A percentile compares a stretch with the other conserved stretches of the same genome.
These are phyloP conservation scores for Cosmia pyralina DNA, from an alignment of 2,888 invertebrate species.

Conservation along the genomic window DNA sequence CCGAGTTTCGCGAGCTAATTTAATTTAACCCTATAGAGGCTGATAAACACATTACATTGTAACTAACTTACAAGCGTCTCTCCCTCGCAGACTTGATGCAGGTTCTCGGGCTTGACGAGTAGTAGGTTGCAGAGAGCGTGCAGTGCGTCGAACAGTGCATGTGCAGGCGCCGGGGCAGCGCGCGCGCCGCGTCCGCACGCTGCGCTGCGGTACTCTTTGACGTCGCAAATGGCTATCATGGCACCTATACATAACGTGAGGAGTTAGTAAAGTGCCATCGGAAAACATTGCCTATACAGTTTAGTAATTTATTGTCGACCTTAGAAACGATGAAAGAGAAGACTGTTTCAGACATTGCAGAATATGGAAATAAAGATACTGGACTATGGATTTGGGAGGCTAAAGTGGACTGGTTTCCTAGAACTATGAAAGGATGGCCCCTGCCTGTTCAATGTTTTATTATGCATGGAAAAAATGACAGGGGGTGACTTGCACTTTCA, in stretches of 20 bases:
- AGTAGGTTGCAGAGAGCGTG: conserved; percentile 98
- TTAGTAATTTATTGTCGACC: not conserved
- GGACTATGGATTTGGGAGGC: too few relatives aligned
- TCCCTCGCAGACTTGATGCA: conserved; percentile 98
- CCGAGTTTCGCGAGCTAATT: too few relatives aligned
- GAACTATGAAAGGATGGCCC: too few relatives aligned
- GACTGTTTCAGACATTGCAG: too few relatives aligned
- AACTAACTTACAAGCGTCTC: conserved; percentile 95
- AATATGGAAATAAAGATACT: too few relatives aligned
- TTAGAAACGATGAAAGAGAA: not conserved
- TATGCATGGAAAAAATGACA: too few relatives aligned
- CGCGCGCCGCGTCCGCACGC: conserved; percentile 90
- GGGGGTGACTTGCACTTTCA: too few relatives aligned
- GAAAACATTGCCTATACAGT: not conserved
- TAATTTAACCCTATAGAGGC: too few relatives aligned
- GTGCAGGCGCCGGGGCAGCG: conserved; percentile 93
- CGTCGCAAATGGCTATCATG: conserved; percentile 99
- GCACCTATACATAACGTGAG: conserved; percentile 91
- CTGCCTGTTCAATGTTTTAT: too few relatives aligned
- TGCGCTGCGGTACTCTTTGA: conserved; percentile 98
- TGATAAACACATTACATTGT: too few relatives aligned
- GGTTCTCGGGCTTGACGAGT: conserved; percentile 98
- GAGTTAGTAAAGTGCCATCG: not conserved
- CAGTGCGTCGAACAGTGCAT: conserved; percentile 97
- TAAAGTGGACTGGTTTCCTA: too few relatives aligned